These are phyloP conservation scores for Chlorops oryzae DNA, from an alignment of 1,140 invertebrate genomes.

Conservation along the genomic window DNA sequence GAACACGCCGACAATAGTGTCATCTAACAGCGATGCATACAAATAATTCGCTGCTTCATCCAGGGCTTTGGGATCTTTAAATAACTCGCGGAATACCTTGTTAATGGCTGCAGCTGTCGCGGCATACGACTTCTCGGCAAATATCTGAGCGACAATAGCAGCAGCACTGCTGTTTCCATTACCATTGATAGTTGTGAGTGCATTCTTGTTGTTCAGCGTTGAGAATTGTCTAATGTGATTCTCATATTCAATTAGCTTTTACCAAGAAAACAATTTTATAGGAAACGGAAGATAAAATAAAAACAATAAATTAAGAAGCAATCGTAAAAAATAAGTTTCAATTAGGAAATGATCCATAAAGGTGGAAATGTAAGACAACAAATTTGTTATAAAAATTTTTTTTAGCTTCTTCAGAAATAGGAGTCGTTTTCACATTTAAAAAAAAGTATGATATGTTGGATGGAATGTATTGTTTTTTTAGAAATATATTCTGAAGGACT, in stretches of 20 bases:
- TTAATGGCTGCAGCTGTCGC: conserved; percentile 22
- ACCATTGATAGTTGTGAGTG: too few relatives aligned
- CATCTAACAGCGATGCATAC: conserved; percentile 67
- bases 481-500: too few relatives aligned
- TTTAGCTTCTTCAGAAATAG: conserved; percentile 14
- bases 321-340: conserved; percentile 18
- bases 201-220: conserved; percentile 97
- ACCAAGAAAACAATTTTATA: conserved; percentile 19
- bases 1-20: conserved; percentile 68
- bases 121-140: too few relatives aligned
- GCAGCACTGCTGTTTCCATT: too few relatives aligned
- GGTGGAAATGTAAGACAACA: conserved; percentile 8
- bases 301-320: conserved; percentile 31
- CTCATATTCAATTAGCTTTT: conserved; percentile 96
- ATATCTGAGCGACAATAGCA: too few relatives aligned
- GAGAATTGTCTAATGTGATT: conserved; percentile 93
- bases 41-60: conserved; percentile 58
- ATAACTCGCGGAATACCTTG: conserved; percentile 50
- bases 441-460: conserved; percentile 12
- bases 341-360: conserved; percentile 6
- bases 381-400: too few relatives aligned
- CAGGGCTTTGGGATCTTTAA: conserved; percentile 51
- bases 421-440: conserved; percentile 9
- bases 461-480: not conserved
- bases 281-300: conserved; percentile 17